Evolutionary conservation across 53 echinoderm and acorn worm species (phyloP), one percentile per base, ranked within the genome.

Genomic region (Astropecten irregularis): DNA sequence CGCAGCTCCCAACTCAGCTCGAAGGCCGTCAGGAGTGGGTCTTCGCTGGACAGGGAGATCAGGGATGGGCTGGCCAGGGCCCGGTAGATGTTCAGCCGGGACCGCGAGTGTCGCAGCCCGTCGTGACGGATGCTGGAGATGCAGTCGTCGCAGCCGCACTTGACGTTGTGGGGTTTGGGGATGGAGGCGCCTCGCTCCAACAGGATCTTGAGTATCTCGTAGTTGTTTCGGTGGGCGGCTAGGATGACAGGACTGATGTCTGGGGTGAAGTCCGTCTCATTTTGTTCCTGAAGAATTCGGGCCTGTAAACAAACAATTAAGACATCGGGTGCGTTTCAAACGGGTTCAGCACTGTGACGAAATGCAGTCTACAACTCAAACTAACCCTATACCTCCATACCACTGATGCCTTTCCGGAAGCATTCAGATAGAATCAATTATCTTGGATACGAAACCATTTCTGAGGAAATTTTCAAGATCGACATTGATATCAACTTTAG

Each of bases 161-260:
- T 92, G 32, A 95, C 99, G 54, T 94, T 90, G 69, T 99, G 99
- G 23, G 99, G 99, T 69, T 99, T 94, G 35, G 99, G 99, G 60
- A 99, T 99, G 60, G 99, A 90, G 22, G 94, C 94, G 7, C 99
- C 99, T 16, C 99, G 82, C 57, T 99, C 99, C 34, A 99, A 60
- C 25, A 99, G 72, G 35, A 99, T 69, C 67, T 92, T 94, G 35
- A 99, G 84, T 44, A 99, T 99, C 86, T 95, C 99, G 82, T 92
- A 99, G 79, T 99, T 99, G 84, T 99, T 99, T 38, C 94, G 94
- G 81, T 99, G 99, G 61, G 99, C 99, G 0, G 99, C 99, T 56
- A 99, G 67, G 83, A 99, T 90, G 35, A 95, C 94, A 16, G 99
- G 94, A 0, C 92, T 92, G 18, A 99, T 92, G 69, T 99, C 99